phyloP scores from a whole-genome alignment of 2,113 vertebrate species.

The Bathybates hornii region DNA sequence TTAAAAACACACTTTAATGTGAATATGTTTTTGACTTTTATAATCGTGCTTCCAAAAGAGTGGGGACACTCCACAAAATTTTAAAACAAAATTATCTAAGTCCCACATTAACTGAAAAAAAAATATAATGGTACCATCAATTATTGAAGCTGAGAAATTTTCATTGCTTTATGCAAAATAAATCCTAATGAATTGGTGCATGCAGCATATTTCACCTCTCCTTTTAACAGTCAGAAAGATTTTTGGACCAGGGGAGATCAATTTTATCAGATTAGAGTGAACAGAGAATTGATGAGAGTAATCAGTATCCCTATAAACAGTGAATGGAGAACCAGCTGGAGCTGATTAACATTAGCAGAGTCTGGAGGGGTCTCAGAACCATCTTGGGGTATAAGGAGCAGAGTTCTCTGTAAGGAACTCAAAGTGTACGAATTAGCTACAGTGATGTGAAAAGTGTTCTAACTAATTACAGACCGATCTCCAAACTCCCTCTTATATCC shows the following conservation, averaged over 20 bases:
- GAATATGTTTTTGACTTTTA: background rate
- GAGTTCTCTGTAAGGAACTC: background rate
- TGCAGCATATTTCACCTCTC: background rate
- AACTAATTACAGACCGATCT: background rate
- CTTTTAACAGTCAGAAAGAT: background rate
- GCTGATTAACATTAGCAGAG: background rate
- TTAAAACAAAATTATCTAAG: background rate
- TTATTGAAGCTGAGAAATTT: background rate
- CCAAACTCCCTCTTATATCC: background rate
- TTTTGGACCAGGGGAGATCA: background rate
- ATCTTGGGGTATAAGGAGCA: background rate
- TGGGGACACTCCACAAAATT: background rate
- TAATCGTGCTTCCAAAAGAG: background rate
- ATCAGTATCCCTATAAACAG: background rate
- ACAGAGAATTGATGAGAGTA: background rate
- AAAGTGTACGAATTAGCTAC: background rate
- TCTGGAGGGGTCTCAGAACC: background rate
- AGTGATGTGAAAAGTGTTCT: background rate
- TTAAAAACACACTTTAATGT: background rate
- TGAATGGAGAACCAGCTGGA: background rate
- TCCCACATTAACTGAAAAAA: background rate
- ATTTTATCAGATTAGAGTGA: background rate
- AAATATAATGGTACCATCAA: background rate
- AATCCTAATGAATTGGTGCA: background rate
- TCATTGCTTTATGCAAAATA: background rate